phyloP scores from a whole-genome alignment of 1,140 invertebrate genomes.

The Euglossa dilemma region DNA sequence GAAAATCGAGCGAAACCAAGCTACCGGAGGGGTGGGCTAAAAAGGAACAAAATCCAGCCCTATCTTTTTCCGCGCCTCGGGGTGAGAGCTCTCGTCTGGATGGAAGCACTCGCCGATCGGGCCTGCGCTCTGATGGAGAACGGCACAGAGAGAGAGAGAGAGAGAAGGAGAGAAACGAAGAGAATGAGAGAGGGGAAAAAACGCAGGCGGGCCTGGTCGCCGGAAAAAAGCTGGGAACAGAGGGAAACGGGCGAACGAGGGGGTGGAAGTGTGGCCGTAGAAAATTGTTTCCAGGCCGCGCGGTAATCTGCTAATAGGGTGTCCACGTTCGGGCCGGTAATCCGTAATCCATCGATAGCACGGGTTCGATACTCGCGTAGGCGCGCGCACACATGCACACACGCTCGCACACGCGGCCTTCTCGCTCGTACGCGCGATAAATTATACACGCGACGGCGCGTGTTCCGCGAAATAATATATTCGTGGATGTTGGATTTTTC shows the following conservation, averaged over 20 bases:
- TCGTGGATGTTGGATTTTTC: not conserved
- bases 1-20: conserved; percentile 48
- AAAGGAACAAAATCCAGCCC: conserved; percentile 42
- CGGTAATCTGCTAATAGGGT: conserved; percentile 79
- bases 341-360: conserved; percentile 76
- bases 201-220: not conserved
- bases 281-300: conserved; percentile 74
- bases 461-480: conserved; percentile 17
- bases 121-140: conserved; percentile 41
- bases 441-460: conserved; percentile 3
- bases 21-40: not conserved
- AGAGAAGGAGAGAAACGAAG: too few relatives aligned
- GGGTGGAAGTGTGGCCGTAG: conserved; percentile 59
- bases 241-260: not conserved
- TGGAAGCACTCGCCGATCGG: conserved; percentile 54
- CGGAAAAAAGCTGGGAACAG: conserved; percentile 17
- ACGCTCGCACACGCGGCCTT: not conserved
- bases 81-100: conserved; percentile 51
- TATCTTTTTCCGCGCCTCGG: conserved; percentile 1
- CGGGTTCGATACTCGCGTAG: not conserved
- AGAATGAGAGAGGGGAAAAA: not conserved
- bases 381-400: not conserved
- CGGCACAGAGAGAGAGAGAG: not conserved
- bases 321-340: conserved; percentile 71
- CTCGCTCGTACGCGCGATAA: not conserved